phyloP scores from a whole-genome alignment of 2,888 invertebrate species.

The Scotopteryx bipunctaria region DNA sequence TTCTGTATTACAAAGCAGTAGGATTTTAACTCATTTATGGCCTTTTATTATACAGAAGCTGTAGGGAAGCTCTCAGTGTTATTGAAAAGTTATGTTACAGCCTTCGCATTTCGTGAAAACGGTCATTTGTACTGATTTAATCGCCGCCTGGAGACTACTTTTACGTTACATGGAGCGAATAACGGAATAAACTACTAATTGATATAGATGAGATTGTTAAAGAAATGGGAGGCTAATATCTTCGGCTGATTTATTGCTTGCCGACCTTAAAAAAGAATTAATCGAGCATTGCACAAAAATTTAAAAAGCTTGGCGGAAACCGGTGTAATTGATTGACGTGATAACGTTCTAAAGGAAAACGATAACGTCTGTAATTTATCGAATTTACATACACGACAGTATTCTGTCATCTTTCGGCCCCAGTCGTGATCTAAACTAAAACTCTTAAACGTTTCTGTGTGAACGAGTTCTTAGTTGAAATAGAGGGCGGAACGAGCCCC shows the following conservation, averaged over 20 bases:
- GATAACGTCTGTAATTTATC: too few relatives aligned
- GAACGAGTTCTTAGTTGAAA: slow-evolving; percentile 7
- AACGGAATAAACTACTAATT: slow-evolving; percentile 17
- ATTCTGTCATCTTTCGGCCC: too few relatives aligned
- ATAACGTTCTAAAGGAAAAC: slow-evolving; percentile 17
- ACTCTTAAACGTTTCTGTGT: too few relatives aligned
- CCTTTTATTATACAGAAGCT: slow-evolving; percentile 15
- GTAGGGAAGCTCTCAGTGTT: slow-evolving; percentile 15
- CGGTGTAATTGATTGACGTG: slow-evolving; percentile 14
- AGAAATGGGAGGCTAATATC: slow-evolving; percentile 9
- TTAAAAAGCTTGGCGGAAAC: neutral
- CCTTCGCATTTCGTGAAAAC: slow-evolving; percentile 15
- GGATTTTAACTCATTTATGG: slow-evolving; percentile 5
- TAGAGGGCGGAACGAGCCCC: slow-evolving; percentile 12
- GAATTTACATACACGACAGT: too few relatives aligned
- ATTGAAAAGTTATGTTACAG: slow-evolving; percentile 22
- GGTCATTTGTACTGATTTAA: slow-evolving; percentile 18
- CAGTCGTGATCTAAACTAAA: too few relatives aligned
- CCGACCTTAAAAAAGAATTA: neutral
- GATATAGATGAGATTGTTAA: slow-evolving; percentile 15
- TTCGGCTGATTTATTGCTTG: neutral
- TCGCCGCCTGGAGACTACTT: slow-evolving; percentile 10
- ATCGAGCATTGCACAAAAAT: neutral
- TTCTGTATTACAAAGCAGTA: slow-evolving; percentile 3
- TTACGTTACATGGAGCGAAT: slow-evolving; percentile 1